phyloP scores from a whole-genome alignment of 1,140 invertebrate species.

The Papilio xuthus region DNA sequence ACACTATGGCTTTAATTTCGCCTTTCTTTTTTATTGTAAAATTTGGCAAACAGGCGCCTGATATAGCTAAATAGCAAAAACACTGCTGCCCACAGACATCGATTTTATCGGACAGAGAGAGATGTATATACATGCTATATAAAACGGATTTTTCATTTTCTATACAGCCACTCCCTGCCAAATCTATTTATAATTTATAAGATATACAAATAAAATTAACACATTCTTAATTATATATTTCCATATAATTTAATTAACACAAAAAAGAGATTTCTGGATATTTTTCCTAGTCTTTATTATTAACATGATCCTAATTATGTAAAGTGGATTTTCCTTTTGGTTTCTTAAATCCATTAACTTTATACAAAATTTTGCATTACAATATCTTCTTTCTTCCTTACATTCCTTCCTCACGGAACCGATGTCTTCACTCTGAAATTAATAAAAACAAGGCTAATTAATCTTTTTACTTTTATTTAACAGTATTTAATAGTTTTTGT shows the following conservation, averaged over 20 bases:
- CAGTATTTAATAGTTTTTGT: no score
- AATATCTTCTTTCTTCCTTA: constrained; percentile 64
- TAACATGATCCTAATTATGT: not conserved
- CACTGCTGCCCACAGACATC: no score
- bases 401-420: constrained; percentile 68
- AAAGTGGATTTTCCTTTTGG: not conserved
- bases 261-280: no score
- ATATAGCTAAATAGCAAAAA: no score
- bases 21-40: no score
- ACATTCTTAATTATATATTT: no score
- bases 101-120: not conserved
- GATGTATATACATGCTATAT: not conserved
- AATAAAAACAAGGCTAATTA: constrained; percentile 42
- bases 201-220: no score
- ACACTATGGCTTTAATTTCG: no score
- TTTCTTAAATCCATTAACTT: constrained; percentile 32
- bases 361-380: constrained; percentile 66
- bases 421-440: constrained; percentile 71
- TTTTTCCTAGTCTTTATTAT: no score
- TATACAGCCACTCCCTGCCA: not conserved
- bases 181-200: not conserved
- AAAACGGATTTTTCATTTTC: not conserved
- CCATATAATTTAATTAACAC: no score
- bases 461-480: no score
- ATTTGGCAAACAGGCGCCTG: no score